These are phyloP conservation scores for Phymanthus crucifer DNA, from an alignment of 92 coral and sea anemone species.

Conservation along the genomic window DNA sequence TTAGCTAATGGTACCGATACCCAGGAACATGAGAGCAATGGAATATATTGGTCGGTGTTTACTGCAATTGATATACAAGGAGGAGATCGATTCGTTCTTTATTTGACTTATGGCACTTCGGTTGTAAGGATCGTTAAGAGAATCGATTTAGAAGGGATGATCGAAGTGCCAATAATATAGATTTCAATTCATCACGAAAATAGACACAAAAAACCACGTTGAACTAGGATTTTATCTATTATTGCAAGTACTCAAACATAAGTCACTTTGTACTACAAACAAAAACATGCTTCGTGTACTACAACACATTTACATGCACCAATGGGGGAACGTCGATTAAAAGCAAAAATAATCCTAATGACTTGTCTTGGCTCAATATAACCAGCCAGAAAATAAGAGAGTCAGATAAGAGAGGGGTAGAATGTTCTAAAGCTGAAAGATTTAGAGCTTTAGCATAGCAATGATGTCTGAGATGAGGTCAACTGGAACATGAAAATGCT, in stretches of 20 bases:
- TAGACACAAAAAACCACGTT: too few relatives aligned
- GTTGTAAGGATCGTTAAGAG: neutral
- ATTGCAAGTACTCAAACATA: too few relatives aligned
- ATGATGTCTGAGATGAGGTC: neutral
- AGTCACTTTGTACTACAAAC: too few relatives aligned
- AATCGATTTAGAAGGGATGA: neutral
- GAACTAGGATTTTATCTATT: too few relatives aligned
- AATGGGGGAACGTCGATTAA: too few relatives aligned
- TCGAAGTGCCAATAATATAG: too few relatives aligned
- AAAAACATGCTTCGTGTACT: too few relatives aligned
- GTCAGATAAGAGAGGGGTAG: neutral
- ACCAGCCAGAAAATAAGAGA: too few relatives aligned
- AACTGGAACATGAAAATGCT: slow-evolving; percentile 7
- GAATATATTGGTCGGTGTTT: neutral
- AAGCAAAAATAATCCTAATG: too few relatives aligned
- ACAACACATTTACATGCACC: too few relatives aligned
- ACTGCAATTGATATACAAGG: neutral
- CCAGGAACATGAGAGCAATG: neutral
- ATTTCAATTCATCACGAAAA: too few relatives aligned
- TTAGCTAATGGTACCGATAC: neutral
- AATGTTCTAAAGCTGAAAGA: neutral
- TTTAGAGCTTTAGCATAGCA: slow-evolving; percentile 9
- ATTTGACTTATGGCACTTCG: neutral
- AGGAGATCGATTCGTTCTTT: neutral
- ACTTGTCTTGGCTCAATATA: too few relatives aligned